Percentiles rank a stretch among this genome's conserved stretches.
These are phyloP conservation scores for Catocala fraxini DNA, from an alignment of 2,888 invertebrate species.

Conservation along the genomic window DNA sequence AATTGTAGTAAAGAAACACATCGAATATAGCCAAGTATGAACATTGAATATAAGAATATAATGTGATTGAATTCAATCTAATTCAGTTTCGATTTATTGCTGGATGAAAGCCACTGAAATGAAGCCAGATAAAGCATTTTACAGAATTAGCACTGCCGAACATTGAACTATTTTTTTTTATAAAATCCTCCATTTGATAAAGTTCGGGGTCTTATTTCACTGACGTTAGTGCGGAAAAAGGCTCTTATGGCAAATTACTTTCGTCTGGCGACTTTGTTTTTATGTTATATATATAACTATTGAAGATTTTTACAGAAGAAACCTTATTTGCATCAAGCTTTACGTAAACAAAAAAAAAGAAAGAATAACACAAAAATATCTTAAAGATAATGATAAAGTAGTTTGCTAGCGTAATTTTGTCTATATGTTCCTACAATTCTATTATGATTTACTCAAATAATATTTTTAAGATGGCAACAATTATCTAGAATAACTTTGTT, in stretches of 20 bases:
- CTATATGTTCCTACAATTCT: no score
- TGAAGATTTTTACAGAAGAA: constrained; percentile 5
- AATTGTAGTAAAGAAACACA: not conserved
- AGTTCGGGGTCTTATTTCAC: no score
- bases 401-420: no score
- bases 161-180: no score
- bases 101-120: no score
- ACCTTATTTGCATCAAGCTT: not conserved
- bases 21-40: not conserved
- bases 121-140: no score
- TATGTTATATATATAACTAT: not conserved
- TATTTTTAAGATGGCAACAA: constrained; percentile 7
- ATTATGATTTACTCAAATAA: not conserved
- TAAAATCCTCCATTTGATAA: no score
- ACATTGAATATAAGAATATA: not conserved
- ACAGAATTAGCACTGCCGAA: no score
- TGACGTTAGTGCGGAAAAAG: no score
- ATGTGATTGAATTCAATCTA: not conserved
- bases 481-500: constrained; percentile 2
- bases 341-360: not conserved
- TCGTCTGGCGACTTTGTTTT: not conserved
- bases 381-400: no score
- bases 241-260: no score
- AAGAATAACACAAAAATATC: not conserved
- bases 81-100: no score